Percentiles rank a stretch among this genome's conserved stretches.
Conservation (phyloP, 2,888 invertebrate species). For the Coenonympha arcania region DNA sequence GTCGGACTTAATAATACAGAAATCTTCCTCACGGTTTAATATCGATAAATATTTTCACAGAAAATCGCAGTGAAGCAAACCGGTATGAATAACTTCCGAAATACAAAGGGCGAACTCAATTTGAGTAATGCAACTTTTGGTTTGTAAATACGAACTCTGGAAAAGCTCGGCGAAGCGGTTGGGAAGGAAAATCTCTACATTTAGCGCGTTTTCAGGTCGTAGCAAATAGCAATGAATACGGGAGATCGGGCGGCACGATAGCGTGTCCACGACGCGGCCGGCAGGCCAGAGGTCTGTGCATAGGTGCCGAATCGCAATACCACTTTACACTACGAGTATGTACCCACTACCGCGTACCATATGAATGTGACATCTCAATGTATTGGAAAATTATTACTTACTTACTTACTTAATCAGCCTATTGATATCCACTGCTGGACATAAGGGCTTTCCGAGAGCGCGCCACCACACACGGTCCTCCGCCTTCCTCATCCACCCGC, state of each 20-base stretch:
- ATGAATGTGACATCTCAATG: not conserved
- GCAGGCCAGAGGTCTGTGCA: conserved; percentile 31
- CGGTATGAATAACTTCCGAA: conserved; percentile 28
- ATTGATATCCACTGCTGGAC: no score
- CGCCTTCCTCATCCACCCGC: no score
- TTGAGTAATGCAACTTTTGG: conserved; percentile 66
- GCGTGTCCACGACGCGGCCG: conserved; percentile 35
- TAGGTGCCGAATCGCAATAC: conserved; percentile 31
- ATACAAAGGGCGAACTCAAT: conserved; percentile 57
- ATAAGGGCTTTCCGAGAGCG: no score
- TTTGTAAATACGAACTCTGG: conserved; percentile 50
- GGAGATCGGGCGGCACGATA: conserved; percentile 65
- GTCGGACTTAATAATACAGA: not conserved
- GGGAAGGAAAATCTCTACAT: conserved; percentile 56
- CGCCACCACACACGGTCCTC: no score
- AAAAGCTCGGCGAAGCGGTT: conserved; percentile 56
- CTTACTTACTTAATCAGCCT: not conserved
- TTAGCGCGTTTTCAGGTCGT: conserved; percentile 55
- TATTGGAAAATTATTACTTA: not conserved
- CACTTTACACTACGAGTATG: not conserved
- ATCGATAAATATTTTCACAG: conserved; percentile 1
- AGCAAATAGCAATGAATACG: conserved; percentile 59
- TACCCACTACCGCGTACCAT: not conserved
- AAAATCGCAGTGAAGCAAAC: conserved; percentile 8
- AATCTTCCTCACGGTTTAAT: not conserved